Evolutionary conservation across 2,797 vertebrate genomes (phyloP), one percentile per base, ranked within the genome.

Genomic region (Tinamus major): DNA sequence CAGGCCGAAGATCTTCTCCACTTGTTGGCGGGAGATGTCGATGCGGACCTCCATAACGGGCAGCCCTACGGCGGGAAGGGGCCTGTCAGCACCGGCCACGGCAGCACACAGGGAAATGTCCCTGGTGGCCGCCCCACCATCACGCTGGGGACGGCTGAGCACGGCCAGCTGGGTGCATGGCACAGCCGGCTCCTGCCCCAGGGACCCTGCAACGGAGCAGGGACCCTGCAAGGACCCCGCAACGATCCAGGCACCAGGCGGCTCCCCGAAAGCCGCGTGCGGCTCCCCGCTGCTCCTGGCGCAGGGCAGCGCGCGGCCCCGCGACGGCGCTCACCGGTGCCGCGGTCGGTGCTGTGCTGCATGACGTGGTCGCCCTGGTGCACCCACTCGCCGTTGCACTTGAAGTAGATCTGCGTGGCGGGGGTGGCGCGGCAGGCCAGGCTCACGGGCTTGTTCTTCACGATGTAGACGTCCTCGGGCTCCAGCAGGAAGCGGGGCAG

Each of bases 381-480:
- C 39, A 99, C 99, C 99, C 99, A 99, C 96, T 99, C 99, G 49
- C 99, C 98, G 5, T 99, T 99, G 97, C 99, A 99, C 97, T 99
- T 99, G 98, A 99, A 99, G 98, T 99, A 99, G 97, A 99, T 99
- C 98, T 99, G 99, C 0, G 99, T 99, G 96, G 99, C 99, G 0
- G 99, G 99, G 8, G 97, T 98, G 51, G 99, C 99, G 71, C 99
- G 99, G 97, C 99, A 99, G 89, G 98, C 98, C 96, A 99, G 97
- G 58, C 98, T 98, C 97, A 99, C 99, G 0, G 99, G 99, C 97
- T 99, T 99, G 98, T 99, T 99, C 97, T 99, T 99, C 89, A 99
- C 99, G 0, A 99, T 99, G 97, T 98, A 99, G 70, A 99, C 99
- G 3, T 99, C 99, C 79, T 99, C 98, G 0, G 99, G 99, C 96